These are phyloP conservation scores for Venustoraphidia nigricollis DNA, from an alignment of 2,888 invertebrate species.

Conservation along the genomic window DNA sequence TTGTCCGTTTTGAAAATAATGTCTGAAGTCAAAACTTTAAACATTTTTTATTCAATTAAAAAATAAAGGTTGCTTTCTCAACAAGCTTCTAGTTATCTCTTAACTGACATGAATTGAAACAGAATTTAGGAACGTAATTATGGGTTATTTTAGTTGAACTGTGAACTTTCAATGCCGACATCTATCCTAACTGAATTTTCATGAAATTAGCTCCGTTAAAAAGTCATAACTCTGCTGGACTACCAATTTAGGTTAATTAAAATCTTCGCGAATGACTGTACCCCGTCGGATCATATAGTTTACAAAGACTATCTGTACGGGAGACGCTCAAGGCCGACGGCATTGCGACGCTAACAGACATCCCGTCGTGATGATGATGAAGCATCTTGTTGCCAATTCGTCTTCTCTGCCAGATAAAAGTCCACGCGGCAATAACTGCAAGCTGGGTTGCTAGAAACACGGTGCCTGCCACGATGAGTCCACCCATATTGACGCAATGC, in stretches of 20 bases:
- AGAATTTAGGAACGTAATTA: too few relatives aligned
- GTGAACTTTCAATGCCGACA: too few relatives aligned
- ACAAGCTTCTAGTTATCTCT: too few relatives aligned
- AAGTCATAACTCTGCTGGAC: too few relatives aligned
- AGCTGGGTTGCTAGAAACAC: conserved; percentile 78
- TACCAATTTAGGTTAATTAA: conserved; percentile 12
- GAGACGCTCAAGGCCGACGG: conserved; percentile 42
- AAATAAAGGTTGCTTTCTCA: too few relatives aligned
- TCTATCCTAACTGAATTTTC: too few relatives aligned
- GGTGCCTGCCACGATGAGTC: conserved; percentile 70
- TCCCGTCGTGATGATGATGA: conserved; percentile 45
- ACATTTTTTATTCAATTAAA: too few relatives aligned
- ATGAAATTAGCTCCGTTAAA: too few relatives aligned
- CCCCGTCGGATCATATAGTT: conserved; percentile 74
- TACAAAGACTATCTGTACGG: conserved; percentile 63
- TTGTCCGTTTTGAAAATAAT: too few relatives aligned
- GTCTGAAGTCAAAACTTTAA: too few relatives aligned
- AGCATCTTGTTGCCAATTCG: conserved; percentile 30
- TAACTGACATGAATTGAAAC: too few relatives aligned
- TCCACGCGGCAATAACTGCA: conserved; percentile 75
- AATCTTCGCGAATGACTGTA: conserved; percentile 53
- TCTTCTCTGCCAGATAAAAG: conserved; percentile 73
- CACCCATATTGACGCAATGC: conserved; percentile 61
- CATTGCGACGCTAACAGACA: conserved; percentile 44
- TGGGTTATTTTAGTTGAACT: too few relatives aligned